Evolutionary conservation across 2,113 vertebrate genomes (phyloP), one percentile per base, ranked within the genome.

Genomic region (Macroglossus sobrinus): DNA sequence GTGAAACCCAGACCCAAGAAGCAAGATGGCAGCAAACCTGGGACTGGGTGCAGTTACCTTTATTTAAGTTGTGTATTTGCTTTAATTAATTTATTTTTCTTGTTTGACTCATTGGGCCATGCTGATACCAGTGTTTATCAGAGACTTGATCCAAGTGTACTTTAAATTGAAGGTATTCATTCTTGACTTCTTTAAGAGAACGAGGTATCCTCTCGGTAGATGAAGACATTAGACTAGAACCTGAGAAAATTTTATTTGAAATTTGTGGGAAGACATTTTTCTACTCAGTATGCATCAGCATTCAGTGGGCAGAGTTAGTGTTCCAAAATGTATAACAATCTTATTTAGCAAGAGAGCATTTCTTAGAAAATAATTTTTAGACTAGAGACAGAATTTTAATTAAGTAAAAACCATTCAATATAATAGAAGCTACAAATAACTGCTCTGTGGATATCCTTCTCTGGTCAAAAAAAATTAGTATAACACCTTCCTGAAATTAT

Each of bases 321-420:
- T 74, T 50, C 57, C n/a, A 89, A 33, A 94, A 59, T 47, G 40
- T 35, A 28, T 24, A 92, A 84, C 59, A 43, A 40, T 90, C 76
- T 97, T 91, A 94, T 84, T 97, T 91, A 94, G 68, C 75, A 79
- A 96, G 84, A 89, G 95, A 86, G 9, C 40, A 84, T 88, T 92
- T 94, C 93, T 94, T 95, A 82, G 63, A 93, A 97, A 95, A 95
- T 95, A 88, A 95, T 96, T 97, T 96, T 96, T 96, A 75, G 22
- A 53, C 63, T 91, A 80, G 30, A 92, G 85, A 95, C 85, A 97
- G 66, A 96, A 89, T 96, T 94, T 96, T 96, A 97, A 97, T 94
- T 97, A 94, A 96, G 69, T 94, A 86, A 74, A 97, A 97, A n/a
- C 57, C 85, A 95, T 94, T 89, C 78, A 30, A 18, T 85, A 69